phyloP scores from a whole-genome alignment of 2,797 vertebrate species.

The Notolepis coatsorum region DNA sequence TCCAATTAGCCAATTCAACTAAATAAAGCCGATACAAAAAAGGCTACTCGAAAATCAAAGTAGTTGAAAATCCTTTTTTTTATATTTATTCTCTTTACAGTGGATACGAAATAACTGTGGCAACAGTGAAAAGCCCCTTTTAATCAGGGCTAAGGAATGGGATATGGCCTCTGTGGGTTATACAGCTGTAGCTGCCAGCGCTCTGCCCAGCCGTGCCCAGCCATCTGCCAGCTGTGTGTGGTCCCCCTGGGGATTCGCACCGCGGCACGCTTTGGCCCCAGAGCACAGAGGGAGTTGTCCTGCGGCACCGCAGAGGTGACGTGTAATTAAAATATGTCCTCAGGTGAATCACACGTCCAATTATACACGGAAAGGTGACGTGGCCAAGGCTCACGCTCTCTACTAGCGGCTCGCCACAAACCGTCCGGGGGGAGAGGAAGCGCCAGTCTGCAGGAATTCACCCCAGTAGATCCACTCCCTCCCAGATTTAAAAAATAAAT shows the following conservation, averaged over 20 bases:
- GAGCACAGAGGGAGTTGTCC: slow-evolving; percentile 38
- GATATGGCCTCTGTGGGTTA: no score
- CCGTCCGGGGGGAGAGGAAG: slow-evolving; percentile 4
- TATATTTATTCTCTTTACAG: no score
- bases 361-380: slow-evolving; percentile 49
- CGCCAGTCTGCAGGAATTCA: slow-evolving; percentile 29
- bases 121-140: slow-evolving; percentile 17
- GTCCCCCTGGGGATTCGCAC: slow-evolving; percentile 30
- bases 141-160: slow-evolving; percentile 13
- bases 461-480: neutral
- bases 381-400: slow-evolving; percentile 2
- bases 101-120: slow-evolving; percentile 23
- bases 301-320: slow-evolving; percentile 38
- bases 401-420: slow-evolving; percentile 24
- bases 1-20: no score
- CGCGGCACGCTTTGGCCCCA: slow-evolving; percentile 40
- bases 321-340: slow-evolving; percentile 76
- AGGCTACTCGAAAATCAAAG: no score
- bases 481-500: no score
- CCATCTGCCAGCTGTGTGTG: neutral
- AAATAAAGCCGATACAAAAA: no score
- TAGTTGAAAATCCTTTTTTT: no score
- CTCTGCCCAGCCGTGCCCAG: slow-evolving; percentile 2
- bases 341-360: slow-evolving; percentile 51
- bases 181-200: slow-evolving; percentile 20